Evolutionary conservation across 2,888 invertebrate genomes (phyloP).

Genomic region (Meteorus cinctellus): DNA sequence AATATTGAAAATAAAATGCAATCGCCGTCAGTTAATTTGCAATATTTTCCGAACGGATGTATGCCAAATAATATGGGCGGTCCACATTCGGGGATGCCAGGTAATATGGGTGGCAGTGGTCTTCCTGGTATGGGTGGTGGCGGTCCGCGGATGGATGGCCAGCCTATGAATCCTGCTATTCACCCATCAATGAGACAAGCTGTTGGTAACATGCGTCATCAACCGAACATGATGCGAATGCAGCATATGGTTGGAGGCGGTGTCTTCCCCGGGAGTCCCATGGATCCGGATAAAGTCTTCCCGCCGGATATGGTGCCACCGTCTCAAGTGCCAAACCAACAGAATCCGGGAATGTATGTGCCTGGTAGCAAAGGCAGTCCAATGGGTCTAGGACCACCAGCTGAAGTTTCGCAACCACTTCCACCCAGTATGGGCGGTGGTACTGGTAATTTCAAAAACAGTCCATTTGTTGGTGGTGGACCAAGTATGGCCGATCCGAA

Average conservation of each 20-base stretch:
- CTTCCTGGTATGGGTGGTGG: slow-evolving; percentile 69
- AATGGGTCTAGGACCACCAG: slow-evolving; percentile 76
- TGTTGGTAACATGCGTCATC: slow-evolving; percentile 72
- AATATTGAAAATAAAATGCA: slow-evolving; percentile 83
- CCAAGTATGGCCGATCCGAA: slow-evolving; percentile 92
- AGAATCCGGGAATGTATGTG: slow-evolving; percentile 77
- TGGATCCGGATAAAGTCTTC: slow-evolving; percentile 72
- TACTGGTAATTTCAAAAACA: slow-evolving; percentile 80
- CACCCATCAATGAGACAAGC: slow-evolving; percentile 71
- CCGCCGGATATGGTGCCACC: slow-evolving; percentile 68
- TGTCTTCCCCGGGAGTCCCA: slow-evolving; percentile 69
- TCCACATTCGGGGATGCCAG: slow-evolving; percentile 72
- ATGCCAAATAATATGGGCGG: slow-evolving; percentile 75
- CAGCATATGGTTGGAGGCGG: slow-evolving; percentile 72
- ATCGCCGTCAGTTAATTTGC: slow-evolving; percentile 78
- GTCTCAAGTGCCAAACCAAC: slow-evolving; percentile 66
- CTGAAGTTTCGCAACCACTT: slow-evolving; percentile 82
- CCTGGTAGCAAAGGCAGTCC: slow-evolving; percentile 77
- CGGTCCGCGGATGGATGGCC: slow-evolving; percentile 71
- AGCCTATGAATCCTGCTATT: slow-evolving; percentile 70
- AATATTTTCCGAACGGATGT: slow-evolving; percentile 82
- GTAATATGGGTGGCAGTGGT: slow-evolving; percentile 72
- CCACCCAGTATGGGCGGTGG: slow-evolving; percentile 87
- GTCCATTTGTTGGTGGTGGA: slow-evolving; percentile 85
- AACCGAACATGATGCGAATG: slow-evolving; percentile 70